These are phyloP conservation scores for Pelochelys cantorii DNA, from an alignment of 2,797 vertebrate species.

Conservation along the genomic window DNA sequence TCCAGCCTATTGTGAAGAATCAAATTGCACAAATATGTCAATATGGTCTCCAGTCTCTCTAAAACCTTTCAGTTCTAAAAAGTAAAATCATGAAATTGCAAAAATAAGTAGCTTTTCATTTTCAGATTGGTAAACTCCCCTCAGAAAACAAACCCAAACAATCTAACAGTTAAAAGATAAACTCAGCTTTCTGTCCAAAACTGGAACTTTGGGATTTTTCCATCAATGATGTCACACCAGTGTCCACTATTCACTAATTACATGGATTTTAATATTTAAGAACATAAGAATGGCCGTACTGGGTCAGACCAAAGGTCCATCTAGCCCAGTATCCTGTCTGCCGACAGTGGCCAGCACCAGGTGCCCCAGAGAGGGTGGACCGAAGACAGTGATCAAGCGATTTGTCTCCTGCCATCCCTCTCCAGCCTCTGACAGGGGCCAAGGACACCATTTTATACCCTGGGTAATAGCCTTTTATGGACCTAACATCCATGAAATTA, in stretches of 20 bases:
- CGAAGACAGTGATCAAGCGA: too few relatives aligned
- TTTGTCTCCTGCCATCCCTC: too few relatives aligned
- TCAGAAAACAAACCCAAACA: too few relatives aligned
- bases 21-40: slow-evolving; percentile 33
- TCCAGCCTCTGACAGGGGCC: too few relatives aligned
- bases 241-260: not conserved
- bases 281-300: too few relatives aligned
- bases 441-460: too few relatives aligned
- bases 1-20: not conserved
- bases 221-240: not conserved
- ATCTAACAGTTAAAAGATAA: not conserved
- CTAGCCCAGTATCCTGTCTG: too few relatives aligned
- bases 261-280: not conserved
- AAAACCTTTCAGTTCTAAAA: slow-evolving; percentile 53
- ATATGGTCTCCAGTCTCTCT: slow-evolving; percentile 31
- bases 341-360: too few relatives aligned
- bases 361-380: too few relatives aligned
- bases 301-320: too few relatives aligned
- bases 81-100: slow-evolving; percentile 48
- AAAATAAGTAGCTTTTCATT: slow-evolving; percentile 5
- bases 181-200: not conserved
- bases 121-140: not conserved
- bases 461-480: too few relatives aligned
- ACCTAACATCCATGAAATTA: too few relatives aligned
- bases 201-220: not conserved